Base-by-base conservation (phyloP, 2,113 vertebrate species). In the Xiphophorus hellerii region DNA sequence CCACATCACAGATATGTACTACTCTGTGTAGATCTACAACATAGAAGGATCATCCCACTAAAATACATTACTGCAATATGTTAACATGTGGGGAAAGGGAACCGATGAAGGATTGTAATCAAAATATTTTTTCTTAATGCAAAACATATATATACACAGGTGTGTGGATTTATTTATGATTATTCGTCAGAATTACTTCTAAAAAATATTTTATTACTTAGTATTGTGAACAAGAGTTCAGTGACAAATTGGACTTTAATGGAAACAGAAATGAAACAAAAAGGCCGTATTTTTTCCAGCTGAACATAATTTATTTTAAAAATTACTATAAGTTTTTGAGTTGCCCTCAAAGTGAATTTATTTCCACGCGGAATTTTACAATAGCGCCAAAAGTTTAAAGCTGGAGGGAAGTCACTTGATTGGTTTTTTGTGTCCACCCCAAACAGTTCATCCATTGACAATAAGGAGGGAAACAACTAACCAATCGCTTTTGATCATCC, bases 371-470 rank as follows among this genome's bases (percentile, higher is more conserved):
- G 0, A 1, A 42, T 11, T 37, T 60, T 31, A 0, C 11, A 25
- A 33, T 33, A 5, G 75, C 91, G 89, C 90, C 88, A 81, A 89
- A 86, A 29, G 1, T 82, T 84, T 73, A 17, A 88, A 89, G 88
- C 80, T 74, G 82, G 93, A 93, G 92, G 93, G 93, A 94, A 92
- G 27, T 5, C 0, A 8, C 10, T 13, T 54, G n/a, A 92, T 93
- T 93, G 92, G 94, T 77, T 66, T 30, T 27, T 54, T 62, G 7
- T 70, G 14, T 69, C 66, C 75, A 70, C 87, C 13, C 72, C 76
- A 31, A 12, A 1, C 20, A 2, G 17, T 20, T 28, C 27, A 62
- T 22, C 83, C 88, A 87, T 0, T 88, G 27, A 69, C 33, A 62
- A 12, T 20, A 17, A 63, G 30, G 48, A 42, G 29, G 11, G 1